These are phyloP conservation scores for Spheniscus humboldti DNA, from an alignment of 2,797 vertebrate genomes.

Conservation along the genomic window DNA sequence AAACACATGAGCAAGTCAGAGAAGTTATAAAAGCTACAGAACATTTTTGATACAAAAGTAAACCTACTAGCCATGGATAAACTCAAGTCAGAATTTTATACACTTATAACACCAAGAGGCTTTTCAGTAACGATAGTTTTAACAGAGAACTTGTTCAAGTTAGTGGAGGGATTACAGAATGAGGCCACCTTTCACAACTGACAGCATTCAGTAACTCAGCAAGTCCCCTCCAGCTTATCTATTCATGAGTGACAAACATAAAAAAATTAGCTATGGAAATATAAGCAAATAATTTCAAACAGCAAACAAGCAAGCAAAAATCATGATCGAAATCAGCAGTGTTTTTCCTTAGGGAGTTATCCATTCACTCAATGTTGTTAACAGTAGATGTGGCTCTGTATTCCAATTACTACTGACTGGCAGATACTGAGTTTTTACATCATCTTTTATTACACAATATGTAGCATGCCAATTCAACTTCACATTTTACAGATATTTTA, in stretches of 20 bases:
- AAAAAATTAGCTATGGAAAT: not conserved
- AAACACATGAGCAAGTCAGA: not conserved
- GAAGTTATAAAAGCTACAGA: not conserved
- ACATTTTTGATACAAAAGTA: not conserved
- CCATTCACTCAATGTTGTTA: not conserved
- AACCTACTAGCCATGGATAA: not conserved
- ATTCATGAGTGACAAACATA: not conserved
- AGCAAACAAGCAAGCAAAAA: not conserved
- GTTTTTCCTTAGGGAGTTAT: not conserved
- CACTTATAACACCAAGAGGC: not conserved
- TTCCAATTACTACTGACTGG: not conserved
- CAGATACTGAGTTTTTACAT: not conserved
- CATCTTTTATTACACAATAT: not conserved
- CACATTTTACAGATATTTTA: not conserved
- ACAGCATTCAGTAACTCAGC: not conserved
- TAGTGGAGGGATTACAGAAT: not conserved
- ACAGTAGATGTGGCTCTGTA: not conserved
- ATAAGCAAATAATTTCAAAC: not conserved
- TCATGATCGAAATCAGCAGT: not conserved
- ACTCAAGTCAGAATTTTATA: not conserved
- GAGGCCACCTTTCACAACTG: not conserved
- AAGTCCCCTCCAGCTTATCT: not conserved
- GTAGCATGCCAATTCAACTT: not conserved
- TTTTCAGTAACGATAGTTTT: not conserved
- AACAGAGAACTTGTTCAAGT: not conserved